Conservation (phyloP, 2,888 invertebrate genomes). For the Lasioglossum oenotherae region DNA sequence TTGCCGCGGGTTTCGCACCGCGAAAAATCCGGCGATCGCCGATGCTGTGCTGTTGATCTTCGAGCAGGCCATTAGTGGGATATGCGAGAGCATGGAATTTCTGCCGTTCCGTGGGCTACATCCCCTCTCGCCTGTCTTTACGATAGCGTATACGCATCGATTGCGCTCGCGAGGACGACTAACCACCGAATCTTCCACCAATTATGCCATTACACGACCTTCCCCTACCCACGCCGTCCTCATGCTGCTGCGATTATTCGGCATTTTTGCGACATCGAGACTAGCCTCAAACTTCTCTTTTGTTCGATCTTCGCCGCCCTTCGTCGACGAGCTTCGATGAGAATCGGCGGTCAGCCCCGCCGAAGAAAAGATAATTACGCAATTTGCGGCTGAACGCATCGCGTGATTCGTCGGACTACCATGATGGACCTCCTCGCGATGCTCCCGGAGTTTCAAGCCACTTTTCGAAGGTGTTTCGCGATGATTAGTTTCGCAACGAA, state of each 20-base stretch:
- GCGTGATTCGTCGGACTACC: neutral
- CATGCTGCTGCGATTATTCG: neutral
- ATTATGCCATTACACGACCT: constrained; percentile 10
- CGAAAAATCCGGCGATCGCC: constrained; percentile 49
- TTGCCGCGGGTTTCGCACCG: constrained; percentile 38
- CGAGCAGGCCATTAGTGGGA: constrained; percentile 59
- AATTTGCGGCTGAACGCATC: constrained; percentile 18
- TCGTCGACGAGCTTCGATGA: neutral
- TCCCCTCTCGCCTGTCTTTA: constrained; percentile 27
- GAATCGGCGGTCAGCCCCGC: neutral
- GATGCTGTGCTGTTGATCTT: constrained; percentile 52
- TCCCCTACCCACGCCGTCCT: neutral
- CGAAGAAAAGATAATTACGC: constrained; percentile 12
- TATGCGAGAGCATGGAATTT: constrained; percentile 63
- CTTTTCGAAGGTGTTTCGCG: neutral
- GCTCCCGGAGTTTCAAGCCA: no score
- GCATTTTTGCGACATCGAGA: neutral
- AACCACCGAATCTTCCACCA: constrained; percentile 5
- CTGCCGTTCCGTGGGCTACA: constrained; percentile 41
- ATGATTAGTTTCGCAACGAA: neutral
- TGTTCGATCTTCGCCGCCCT: neutral
- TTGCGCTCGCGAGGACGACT: neutral
- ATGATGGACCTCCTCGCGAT: no score
- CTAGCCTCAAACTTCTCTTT: neutral
- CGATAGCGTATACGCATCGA: constrained; percentile 35